A percentile compares a stretch with the other conserved stretches of the same genome.
phyloP scores from a whole-genome alignment of 2,797 vertebrate species.

The Fringilla coelebs region DNA sequence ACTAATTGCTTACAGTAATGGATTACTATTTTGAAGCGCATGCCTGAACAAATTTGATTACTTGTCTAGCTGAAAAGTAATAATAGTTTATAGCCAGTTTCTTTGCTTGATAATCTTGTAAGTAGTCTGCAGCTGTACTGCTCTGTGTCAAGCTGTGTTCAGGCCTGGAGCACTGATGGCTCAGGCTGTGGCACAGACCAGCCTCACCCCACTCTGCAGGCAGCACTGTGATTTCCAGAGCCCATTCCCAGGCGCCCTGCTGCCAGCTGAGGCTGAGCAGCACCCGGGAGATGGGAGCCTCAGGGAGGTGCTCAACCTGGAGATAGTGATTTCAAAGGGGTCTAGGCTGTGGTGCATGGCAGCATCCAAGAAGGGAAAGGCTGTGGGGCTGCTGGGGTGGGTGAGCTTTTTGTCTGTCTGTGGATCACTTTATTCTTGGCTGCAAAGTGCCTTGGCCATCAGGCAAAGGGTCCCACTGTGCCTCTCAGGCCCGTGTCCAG shows the following conservation, averaged over 20 bases:
- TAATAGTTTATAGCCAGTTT: constrained; percentile 37
- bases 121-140: constrained; percentile 18
- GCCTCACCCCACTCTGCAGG: fast-evolving
- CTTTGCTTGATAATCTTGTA: constrained; percentile 50
- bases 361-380: background rate
- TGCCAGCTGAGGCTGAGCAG: background rate
- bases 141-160: background rate
- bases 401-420: background rate
- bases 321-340: background rate
- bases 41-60: constrained; percentile 58
- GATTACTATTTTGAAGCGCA: background rate
- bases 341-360: fast-evolving
- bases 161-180: background rate
- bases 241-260: fast-evolving
- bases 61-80: constrained; percentile 45
- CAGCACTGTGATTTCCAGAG: background rate
- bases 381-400: background rate
- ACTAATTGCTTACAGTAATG: constrained; percentile 40
- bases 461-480: background rate
- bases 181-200: background rate
- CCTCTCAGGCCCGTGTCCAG: background rate
- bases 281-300: background rate
- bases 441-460: background rate
- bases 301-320: background rate
- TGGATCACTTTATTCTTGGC: background rate